Evolutionary conservation across 2,888 invertebrate species (phyloP).

Genomic region (Seira musarum): DNA sequence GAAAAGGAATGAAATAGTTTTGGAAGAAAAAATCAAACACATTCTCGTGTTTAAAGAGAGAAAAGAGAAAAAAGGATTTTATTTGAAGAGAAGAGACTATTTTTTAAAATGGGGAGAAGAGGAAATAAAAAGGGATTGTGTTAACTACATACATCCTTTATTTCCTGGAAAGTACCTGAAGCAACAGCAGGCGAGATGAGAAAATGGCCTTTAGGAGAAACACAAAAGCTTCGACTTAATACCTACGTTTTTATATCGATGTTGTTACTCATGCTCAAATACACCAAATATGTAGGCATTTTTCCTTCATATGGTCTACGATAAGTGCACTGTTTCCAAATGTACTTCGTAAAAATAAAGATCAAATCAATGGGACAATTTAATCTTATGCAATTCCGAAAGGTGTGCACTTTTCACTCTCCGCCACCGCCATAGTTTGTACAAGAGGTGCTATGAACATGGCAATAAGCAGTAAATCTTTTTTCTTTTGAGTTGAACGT

Average conservation of each 20-base stretch:
- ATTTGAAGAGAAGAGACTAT: slow-evolving; percentile 15
- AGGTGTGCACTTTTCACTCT: slow-evolving; percentile 16
- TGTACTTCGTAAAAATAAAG: slow-evolving; percentile 14
- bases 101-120: slow-evolving; percentile 25
- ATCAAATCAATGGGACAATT: slow-evolving; percentile 42
- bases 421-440: not conserved
- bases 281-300: not conserved
- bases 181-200: slow-evolving; percentile 29
- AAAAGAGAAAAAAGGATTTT: slow-evolving; percentile 24
- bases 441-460: not conserved
- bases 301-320: too few relatives aligned
- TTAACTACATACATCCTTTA: slow-evolving; percentile 46
- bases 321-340: not conserved
- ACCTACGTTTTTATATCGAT: not conserved
- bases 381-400: slow-evolving; percentile 49
- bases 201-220: not conserved
- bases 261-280: not conserved
- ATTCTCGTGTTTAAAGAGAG: not conserved
- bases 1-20: slow-evolving; percentile 15
- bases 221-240: not conserved
- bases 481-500: not conserved
- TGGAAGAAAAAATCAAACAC: slow-evolving; percentile 35
- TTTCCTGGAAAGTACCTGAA: slow-evolving; percentile 44
- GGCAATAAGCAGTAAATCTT: slow-evolving; percentile 38
- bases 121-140: slow-evolving; percentile 47